Base-by-base conservation (phyloP, 2,888 invertebrate species). In the Trimorus sp. region DNA sequence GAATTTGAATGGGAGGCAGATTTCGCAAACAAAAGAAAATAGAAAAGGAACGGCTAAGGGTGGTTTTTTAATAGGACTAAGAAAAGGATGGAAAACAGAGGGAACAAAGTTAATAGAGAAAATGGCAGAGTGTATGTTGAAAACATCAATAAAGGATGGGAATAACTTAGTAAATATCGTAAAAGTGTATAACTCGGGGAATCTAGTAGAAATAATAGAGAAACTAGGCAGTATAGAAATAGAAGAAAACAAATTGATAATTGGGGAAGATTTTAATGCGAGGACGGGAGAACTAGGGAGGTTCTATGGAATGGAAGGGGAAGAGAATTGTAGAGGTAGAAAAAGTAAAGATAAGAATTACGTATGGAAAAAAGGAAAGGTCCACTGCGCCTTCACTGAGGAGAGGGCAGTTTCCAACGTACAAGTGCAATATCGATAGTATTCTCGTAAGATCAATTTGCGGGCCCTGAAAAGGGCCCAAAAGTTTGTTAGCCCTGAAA, bases 1-100 rank as follows among this genome's bases (percentile, higher is more conserved):
- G 51, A 79, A 48, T 0, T 84, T 79, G 38, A 56, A 1, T 37
- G 82, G 85, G 80, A 37, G 36, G 42, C 45, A 36, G 68, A 56
- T 8, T 56, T 56, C 56, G 68, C 68, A 12, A 45, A 7, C 1
- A 68, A n/a, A 56, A 56, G 68, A 68, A 42, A 68, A 56, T 1
- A 16, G 45, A 36, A 40, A 68, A 26, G 26, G 26, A 4, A 26
- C 2, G 4, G 26, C 26, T 26, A 26, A 26, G 26, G 26, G 26
- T 26, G 26, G 26, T 3, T 3, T 26, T 56, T 36, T 54, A 8
- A 26, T 56, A 37, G 68, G 45, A n/a, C n/a, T 68, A n/a, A 68
- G 36, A 40, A 68, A 68, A 36, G 68, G 53, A n/a, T 54, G 56
- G 56, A 42, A 36, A 26, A 42, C 16, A n/a, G 36, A 45, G 16